Evolutionary conservation across 2,797 vertebrate genomes (phyloP).

Genomic region (Lophotriccus pileatus): DNA sequence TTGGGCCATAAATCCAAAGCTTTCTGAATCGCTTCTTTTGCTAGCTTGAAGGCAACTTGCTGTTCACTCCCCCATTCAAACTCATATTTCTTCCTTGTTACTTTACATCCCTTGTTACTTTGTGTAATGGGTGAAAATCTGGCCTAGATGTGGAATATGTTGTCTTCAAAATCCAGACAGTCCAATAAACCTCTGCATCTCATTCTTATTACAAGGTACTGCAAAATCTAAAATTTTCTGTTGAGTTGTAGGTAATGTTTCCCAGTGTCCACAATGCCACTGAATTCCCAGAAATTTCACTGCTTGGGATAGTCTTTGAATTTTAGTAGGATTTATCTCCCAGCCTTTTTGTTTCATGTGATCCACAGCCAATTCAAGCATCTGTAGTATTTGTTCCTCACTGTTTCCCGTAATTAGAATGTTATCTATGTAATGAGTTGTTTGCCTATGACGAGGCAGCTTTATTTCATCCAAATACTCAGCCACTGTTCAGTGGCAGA

Average conservation of each 20-base stretch:
- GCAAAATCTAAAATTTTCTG: neutral
- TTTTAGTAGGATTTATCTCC: neutral
- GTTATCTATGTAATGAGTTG: too few relatives aligned
- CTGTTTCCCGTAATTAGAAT: neutral
- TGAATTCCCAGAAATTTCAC: neutral
- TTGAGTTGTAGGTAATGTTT: neutral
- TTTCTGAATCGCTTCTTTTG: neutral
- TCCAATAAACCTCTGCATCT: neutral
- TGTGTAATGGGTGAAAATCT: neutral
- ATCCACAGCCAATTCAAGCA: neutral
- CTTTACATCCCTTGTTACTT: neutral
- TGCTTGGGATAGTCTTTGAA: neutral
- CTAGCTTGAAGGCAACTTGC: neutral
- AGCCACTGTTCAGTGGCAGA: neutral
- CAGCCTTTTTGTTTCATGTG: neutral
- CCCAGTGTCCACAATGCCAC: too few relatives aligned
- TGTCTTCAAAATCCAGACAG: neutral
- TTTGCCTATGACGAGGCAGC: too few relatives aligned
- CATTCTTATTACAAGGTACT: neutral
- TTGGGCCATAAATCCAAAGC: too few relatives aligned
- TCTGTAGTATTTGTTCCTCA: neutral
- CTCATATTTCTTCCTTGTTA: neutral
- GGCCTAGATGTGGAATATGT: too few relatives aligned
- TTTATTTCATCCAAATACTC: neutral
- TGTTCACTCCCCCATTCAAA: neutral